Conservation (phyloP, 2,113 vertebrate species). For the Peromyscus maniculatus region DNA sequence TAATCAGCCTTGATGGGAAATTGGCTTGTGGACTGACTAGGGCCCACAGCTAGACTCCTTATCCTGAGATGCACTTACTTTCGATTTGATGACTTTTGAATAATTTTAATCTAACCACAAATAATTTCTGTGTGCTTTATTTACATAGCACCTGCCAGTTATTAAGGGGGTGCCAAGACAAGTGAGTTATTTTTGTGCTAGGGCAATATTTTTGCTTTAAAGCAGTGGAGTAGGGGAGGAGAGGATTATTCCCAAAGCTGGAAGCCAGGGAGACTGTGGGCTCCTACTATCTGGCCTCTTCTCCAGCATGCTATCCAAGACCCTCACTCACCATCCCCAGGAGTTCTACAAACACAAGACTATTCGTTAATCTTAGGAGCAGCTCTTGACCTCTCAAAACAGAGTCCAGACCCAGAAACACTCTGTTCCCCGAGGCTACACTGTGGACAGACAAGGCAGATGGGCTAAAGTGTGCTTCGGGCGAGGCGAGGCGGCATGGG, state of each 20-base stretch:
- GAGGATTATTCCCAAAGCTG: background rate
- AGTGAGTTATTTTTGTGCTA: slow-evolving; percentile 16
- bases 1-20: background rate
- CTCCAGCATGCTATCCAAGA: rapidly evolving
- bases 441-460: background rate
- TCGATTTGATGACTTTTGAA: background rate
- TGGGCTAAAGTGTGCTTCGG: background rate
- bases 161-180: background rate
- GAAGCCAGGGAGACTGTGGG: background rate
- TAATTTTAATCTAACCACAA: background rate
- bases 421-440: rapidly evolving
- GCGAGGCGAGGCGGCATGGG: rapidly evolving
- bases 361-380: background rate
- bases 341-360: background rate
- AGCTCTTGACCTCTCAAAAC: background rate
- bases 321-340: background rate
- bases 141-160: background rate
- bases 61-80: background rate
- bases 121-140: slow-evolving; percentile 38
- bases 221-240: background rate
- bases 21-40: rapidly evolving
- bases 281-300: background rate
- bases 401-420: background rate
- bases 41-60: background rate
- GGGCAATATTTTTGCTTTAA: slow-evolving; percentile 11